Base-by-base conservation (phyloP, 1,140 invertebrate species). In the Lepidotrigona ventralis region DNA sequence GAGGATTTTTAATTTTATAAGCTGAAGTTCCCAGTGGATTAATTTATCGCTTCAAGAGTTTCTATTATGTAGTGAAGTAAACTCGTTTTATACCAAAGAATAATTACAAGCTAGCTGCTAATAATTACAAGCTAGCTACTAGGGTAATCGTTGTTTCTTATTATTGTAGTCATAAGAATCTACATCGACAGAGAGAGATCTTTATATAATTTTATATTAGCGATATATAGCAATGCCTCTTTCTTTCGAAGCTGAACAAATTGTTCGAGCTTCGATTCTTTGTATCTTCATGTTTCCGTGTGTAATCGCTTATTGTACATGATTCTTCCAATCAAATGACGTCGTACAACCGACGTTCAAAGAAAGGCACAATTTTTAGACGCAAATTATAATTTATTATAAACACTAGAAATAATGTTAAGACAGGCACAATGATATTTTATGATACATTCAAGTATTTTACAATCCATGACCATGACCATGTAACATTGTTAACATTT, bases 171-270 rank as follows among this genome's bases (percentile, higher is more conserved):
- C 54, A 17, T 71, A 70, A 29, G 19, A n/a, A 68, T 60, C 1
- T 46, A 23, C 14, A 63, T 64, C 29, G 5, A 26, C 21, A 46
- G 39, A 46, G 39, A 46, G 6, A 46, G 39, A 46, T 46, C 39
- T 78, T 83, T 83, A 60, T 78, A 78, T 46, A 53, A 78, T 39
- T 71, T 83, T 78, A 77, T 83, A 78, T 78, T 78, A 63, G 70
- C 33, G 15, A 46, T 29, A 53, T 56, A 12, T 56, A 21, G 1
- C 39, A 9, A 69, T 58, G 12, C 33, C 68, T 58, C 33, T 58
- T 70, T 70, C n/a, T 29, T 69, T 53, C 23, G 23, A 60, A 46
- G 33, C 33, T 66, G 8, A 11, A 54, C 1, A 23, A 29, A 66
- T 81, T n/a, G 19, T 75, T 51, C 26, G 14, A 60, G 0, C 21